A percentile compares a stretch with the other conserved stretches of the same genome.
Evolutionary conservation across 2,797 vertebrate species (phyloP).

Genomic region (Mus caroli): DNA sequence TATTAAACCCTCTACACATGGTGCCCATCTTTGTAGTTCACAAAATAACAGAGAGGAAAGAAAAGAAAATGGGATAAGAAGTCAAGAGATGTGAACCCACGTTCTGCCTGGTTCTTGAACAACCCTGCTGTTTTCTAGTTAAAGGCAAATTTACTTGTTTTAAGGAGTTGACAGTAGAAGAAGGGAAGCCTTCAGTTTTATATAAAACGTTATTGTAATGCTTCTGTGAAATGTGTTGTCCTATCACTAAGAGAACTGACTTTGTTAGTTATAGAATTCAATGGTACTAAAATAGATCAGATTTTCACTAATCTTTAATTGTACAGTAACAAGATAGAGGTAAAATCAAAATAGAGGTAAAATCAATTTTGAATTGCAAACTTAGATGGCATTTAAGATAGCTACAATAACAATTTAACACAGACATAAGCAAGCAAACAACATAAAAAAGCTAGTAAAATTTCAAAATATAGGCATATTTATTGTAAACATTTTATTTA

Average conservation of each 20-base stretch:
- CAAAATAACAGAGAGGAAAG: too few species aligned
- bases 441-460: background rate
- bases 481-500: slow-evolving; percentile 24
- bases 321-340: background rate
- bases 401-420: slow-evolving; percentile 29
- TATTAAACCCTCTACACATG: too few species aligned
- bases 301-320: slow-evolving; percentile 26
- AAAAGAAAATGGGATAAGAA: too few species aligned
- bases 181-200: background rate
- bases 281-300: slow-evolving; percentile 1
- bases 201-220: background rate
- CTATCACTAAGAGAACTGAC: background rate
- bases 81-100: too few species aligned
- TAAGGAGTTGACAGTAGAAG: too few species aligned
- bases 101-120: too few species aligned
- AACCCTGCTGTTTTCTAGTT: too few species aligned
- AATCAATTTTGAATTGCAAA: background rate
- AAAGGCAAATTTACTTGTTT: too few species aligned
- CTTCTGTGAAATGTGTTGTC: background rate
- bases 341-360: background rate
- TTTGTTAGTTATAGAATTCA: background rate
- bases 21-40: too few species aligned
- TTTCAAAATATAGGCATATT: background rate
- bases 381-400: background rate
- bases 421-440: background rate